Base-by-base conservation (phyloP, 1,140 invertebrate species). In the Yoshiicerus persimilis region DNA sequence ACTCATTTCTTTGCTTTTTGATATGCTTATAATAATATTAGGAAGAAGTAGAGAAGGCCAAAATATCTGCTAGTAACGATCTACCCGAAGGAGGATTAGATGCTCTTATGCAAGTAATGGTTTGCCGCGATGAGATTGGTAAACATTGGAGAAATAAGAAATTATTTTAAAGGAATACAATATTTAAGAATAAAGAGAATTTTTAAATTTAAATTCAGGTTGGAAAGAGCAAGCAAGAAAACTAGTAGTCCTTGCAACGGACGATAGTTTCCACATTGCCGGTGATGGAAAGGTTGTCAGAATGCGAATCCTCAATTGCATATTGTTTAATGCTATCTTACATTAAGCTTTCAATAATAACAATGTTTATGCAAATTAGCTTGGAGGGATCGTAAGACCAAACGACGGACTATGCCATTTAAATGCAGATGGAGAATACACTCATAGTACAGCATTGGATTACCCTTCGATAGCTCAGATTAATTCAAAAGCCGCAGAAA, bases 351-450 rank as follows among this genome's bases (percentile, higher is more conserved):
- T 20, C n/a, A 62, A 62, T 62, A n/a, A 23, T 39, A 39, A 11
- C 9, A 39, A 11, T 39, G 9, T 39, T 1, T 1, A 39, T 39
- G 38, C 38, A 94, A 99, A 4, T 99, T 99, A 91, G 86, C 99
- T 99, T 94, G 98, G 98, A 77, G 98, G 98, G 56, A 97, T 99
- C 87, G 95, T 99, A 9, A 96, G 96, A 90, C 98, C 98, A 0
- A 99, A 99, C 91, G 98, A 99, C 92, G 97, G 97, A 0, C 91
- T 94, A 80, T 99, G 98, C 92, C 97, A 99, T 93, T 93, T 97
- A 88, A 93, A 95, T 87, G 89, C 88, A 11, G 88, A 94, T 75
- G 95, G 96, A 36, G 92, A 94, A 99, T 98, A 99, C 92, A 97
- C 96, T 2, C 94, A 96, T 88, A 95, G 95, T 8, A 94, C 94